These are phyloP conservation scores for Anas platyrhynchos DNA, from an alignment of 2,113 vertebrate species.

Conservation along the genomic window DNA sequence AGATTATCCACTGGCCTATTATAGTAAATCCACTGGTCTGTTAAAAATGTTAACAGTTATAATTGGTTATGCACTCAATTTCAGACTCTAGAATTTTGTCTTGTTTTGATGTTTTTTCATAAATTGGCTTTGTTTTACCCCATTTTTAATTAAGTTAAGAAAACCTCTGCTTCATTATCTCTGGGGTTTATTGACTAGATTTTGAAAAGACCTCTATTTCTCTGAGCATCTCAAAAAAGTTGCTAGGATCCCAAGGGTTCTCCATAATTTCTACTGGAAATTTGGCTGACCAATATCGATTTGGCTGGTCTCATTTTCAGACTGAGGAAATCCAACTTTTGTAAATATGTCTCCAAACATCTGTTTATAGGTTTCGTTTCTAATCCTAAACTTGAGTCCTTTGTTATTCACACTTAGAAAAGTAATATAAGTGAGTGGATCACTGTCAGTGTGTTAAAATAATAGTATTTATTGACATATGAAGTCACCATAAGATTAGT, in stretches of 20 bases:
- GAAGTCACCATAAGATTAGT: neutral
- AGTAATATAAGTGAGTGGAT: neutral
- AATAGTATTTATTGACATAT: neutral
- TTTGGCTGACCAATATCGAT: neutral
- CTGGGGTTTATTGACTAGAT: neutral
- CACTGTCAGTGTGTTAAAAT: neutral
- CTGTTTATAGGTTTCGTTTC: neutral
- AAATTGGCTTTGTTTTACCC: neutral
- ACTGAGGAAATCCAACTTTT: neutral
- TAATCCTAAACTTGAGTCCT: neutral
- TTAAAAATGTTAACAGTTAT: neutral
- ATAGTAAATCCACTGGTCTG: neutral
- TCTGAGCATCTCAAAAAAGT: neutral
- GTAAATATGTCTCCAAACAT: neutral
- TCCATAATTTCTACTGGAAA: neutral
- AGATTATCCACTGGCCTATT: neutral
- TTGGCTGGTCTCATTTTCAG: neutral
- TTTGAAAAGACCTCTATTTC: neutral
- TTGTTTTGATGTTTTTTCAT: neutral
- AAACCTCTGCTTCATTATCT: neutral
- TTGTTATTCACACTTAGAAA: neutral
- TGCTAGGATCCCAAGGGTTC: neutral
- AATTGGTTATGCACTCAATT: neutral
- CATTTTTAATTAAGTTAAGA: neutral
- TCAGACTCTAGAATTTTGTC: neutral